Conservation (phyloP, 2,113 vertebrate species). For the Muntiacus muntjak region DNA sequence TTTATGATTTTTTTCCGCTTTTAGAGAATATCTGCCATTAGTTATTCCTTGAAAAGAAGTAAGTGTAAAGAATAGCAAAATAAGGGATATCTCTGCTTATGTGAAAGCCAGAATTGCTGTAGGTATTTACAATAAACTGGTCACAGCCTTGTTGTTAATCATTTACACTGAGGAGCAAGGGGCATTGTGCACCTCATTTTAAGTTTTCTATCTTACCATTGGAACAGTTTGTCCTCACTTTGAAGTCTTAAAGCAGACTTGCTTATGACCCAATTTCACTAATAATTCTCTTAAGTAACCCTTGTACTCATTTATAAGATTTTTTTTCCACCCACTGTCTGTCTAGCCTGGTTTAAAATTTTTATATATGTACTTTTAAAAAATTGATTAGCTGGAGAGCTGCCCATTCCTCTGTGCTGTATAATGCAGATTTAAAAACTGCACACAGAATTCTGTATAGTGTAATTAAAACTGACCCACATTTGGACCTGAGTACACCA, state of each 20-base stretch:
- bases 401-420: conserved; percentile 83
- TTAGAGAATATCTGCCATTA: conserved; percentile 53
- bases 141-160: background rate
- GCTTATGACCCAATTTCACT: conserved; percentile 83
- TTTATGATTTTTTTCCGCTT: conserved; percentile 37
- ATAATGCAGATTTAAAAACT: conserved; percentile 87
- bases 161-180: conserved; percentile 44
- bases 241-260: conserved; percentile 81
- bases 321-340: conserved; percentile 79
- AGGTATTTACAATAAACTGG: background rate
- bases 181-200: conserved; percentile 61
- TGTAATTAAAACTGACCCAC: conserved; percentile 89
- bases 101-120: background rate
- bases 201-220: conserved; percentile 69
- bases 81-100: conserved; percentile 30
- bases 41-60: conserved; percentile 55
- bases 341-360: conserved; percentile 86
- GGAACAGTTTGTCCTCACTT: conserved; percentile 68
- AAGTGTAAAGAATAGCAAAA: conserved; percentile 9
- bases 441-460: conserved; percentile 85
- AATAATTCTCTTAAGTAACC: conserved; percentile 85
- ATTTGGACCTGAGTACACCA: conserved; percentile 86
- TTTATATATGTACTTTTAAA: conserved; percentile 90
- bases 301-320: conserved; percentile 80
- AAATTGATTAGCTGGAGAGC: conserved; percentile 88